A percentile compares a stretch with the other conserved stretches of the same genome.
Evolutionary conservation across 2,113 vertebrate genomes (phyloP).

Genomic region (Tachycineta bicolor): DNA sequence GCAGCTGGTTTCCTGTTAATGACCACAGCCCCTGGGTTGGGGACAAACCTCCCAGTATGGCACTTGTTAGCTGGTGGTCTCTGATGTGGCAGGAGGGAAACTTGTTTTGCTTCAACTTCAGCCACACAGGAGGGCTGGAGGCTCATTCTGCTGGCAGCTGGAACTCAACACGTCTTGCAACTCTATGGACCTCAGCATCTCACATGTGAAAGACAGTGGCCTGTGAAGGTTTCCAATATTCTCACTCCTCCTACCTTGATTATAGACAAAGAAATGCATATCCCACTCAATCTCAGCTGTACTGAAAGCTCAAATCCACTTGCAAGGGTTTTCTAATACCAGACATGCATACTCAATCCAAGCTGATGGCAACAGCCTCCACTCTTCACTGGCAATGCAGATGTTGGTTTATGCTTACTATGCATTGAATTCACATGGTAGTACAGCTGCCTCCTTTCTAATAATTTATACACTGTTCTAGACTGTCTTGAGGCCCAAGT

Average conservation of each 20-base stretch:
- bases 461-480: not conserved
- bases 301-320: not conserved
- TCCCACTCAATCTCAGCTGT: not conserved
- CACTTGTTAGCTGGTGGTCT: not conserved
- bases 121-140: not conserved
- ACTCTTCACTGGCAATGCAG: not conserved
- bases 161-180: not conserved
- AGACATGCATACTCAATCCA: not conserved
- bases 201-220: not conserved
- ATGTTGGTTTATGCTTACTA: not conserved
- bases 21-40: accelerated
- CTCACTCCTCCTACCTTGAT: not conserved
- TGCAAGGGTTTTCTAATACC: not conserved
- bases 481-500: not conserved
- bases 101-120: not conserved
- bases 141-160: not conserved
- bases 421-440: not conserved
- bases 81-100: not conserved
- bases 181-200: not conserved
- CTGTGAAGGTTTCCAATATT: not conserved
- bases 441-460: not conserved
- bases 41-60: not conserved
- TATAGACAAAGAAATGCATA: not conserved
- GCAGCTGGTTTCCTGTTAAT: not conserved
- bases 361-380: not conserved